These are phyloP conservation scores for Chlorodrepanis virens DNA, from an alignment of 2,113 vertebrate species.

Conservation along the genomic window DNA sequence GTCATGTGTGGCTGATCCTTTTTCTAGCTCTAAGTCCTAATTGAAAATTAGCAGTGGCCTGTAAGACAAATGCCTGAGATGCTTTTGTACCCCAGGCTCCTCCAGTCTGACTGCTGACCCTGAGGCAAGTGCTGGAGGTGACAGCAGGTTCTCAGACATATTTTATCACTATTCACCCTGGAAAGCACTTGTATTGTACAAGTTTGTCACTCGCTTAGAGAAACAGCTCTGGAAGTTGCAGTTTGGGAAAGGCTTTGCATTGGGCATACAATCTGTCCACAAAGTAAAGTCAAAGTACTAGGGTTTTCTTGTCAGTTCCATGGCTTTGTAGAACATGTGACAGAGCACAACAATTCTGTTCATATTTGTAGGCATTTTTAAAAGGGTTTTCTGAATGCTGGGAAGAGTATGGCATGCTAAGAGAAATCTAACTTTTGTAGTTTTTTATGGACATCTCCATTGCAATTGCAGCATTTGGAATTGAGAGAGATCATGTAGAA, in stretches of 20 bases:
- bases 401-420: neutral
- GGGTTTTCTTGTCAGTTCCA: neutral
- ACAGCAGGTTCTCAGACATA: rapidly evolving
- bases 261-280: neutral
- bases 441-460: neutral
- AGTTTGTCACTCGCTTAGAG: neutral
- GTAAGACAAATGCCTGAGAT: neutral
- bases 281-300: neutral
- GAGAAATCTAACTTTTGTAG: neutral
- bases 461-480: neutral
- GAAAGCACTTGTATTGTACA: rapidly evolving
- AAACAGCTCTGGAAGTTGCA: neutral
- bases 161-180: neutral
- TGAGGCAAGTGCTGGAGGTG: neutral
- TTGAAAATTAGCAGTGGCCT: neutral
- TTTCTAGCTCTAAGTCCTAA: neutral
- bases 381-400: neutral
- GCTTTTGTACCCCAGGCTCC: neutral
- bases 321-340: neutral
- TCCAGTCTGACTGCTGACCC: neutral
- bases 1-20: neutral
- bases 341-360: neutral
- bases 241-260: neutral
- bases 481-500: neutral
- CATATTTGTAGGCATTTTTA: neutral